These are phyloP conservation scores for Hemichromis elongatus DNA, from an alignment of 2,113 vertebrate genomes.

Conservation along the genomic window DNA sequence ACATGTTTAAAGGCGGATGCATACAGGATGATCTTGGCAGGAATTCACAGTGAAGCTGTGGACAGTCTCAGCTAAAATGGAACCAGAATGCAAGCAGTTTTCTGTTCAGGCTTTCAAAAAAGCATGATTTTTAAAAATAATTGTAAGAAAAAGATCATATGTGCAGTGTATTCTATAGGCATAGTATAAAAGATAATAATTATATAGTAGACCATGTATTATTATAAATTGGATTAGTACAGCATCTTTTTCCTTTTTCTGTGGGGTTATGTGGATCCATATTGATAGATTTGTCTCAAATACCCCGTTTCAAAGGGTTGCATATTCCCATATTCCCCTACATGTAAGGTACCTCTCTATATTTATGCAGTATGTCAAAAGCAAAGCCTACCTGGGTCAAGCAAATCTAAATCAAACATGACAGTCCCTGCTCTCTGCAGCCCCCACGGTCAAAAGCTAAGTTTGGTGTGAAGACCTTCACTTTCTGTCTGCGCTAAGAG, in stretches of 20 bases:
- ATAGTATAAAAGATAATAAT: not conserved
- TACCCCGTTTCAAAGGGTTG: not conserved
- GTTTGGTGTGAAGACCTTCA: constrained; percentile 48
- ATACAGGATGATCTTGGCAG: not conserved
- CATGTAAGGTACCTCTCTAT: not conserved
- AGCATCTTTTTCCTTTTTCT: not conserved
- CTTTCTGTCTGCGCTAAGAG: constrained; percentile 17
- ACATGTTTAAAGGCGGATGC: constrained; percentile 2
- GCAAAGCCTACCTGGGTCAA: not conserved
- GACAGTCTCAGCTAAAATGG: not conserved
- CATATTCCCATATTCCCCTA: not conserved
- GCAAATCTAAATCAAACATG: constrained; percentile 36
- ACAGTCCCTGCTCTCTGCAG: constrained; percentile 29
- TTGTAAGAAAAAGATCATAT: not conserved
- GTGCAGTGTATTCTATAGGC: accelerated
- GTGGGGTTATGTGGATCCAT: not conserved
- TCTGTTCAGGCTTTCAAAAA: not conserved
- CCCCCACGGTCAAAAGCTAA: constrained; percentile 15
- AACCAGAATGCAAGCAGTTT: not conserved
- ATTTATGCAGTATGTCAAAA: not conserved
- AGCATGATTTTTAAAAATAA: not conserved
- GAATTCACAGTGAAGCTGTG: not conserved
- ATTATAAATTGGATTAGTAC: not conserved
- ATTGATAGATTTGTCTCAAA: not conserved
- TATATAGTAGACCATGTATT: not conserved